These are phyloP conservation scores for Macrosiphum euphorbiae DNA, from an alignment of 2,888 invertebrate genomes.

Conservation along the genomic window DNA sequence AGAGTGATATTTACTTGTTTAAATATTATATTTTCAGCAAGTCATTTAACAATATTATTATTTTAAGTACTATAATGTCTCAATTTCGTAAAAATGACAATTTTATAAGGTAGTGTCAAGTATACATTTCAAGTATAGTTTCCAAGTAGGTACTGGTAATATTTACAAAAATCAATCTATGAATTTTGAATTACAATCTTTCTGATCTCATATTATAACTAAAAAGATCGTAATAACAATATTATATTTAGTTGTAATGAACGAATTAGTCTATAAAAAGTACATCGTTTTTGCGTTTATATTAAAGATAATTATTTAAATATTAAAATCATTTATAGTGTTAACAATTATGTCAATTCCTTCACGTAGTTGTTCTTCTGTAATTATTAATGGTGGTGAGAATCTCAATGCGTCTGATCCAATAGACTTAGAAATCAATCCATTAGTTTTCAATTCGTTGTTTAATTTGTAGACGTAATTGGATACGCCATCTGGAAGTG, in stretches of 20 bases:
- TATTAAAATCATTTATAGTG: conserved; percentile 66
- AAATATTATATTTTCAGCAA: too few species aligned
- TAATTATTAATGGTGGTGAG: conserved; percentile 94
- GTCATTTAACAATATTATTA: too few species aligned
- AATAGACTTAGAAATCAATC: conserved; percentile 95
- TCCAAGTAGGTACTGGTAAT: too few species aligned
- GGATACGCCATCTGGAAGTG: background rate
- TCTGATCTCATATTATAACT: too few species aligned
- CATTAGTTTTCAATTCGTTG: conserved; percentile 72
- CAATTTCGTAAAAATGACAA: too few species aligned
- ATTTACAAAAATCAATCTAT: too few species aligned
- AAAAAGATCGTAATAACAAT: background rate
- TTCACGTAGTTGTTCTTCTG: conserved; percentile 81
- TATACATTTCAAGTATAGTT: too few species aligned
- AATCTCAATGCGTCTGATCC: conserved; percentile 95
- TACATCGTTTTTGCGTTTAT: background rate
- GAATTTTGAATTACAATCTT: background rate
- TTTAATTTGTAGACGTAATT: conserved; percentile 6
- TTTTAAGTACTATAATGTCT: too few species aligned
- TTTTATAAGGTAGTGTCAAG: too few species aligned
- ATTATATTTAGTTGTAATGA: too few species aligned
- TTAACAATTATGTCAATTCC: conserved; percentile 83
- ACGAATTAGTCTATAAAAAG: background rate
- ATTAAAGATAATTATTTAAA: background rate
- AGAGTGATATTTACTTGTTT: too few species aligned